phyloP scores from a whole-genome alignment of 2,797 vertebrate species.

The Lacerta agilis region DNA sequence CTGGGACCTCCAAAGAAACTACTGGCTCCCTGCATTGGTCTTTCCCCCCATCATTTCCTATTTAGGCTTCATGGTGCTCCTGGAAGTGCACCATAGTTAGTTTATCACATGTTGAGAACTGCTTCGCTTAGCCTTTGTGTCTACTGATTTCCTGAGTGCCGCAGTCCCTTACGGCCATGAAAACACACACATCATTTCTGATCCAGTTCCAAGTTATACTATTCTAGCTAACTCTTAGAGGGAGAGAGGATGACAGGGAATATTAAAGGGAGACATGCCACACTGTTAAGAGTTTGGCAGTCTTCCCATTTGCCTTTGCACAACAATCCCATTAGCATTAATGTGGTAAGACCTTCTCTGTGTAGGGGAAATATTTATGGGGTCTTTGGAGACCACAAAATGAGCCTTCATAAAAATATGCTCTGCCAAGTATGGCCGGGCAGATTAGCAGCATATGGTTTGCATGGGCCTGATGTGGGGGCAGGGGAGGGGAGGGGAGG shows the following conservation, averaged over 20 bases:
- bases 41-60: not conserved
- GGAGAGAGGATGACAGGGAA: slow-evolving; percentile 3
- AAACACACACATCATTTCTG: slow-evolving; percentile 22
- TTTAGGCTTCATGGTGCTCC: not conserved
- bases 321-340: slow-evolving; percentile 49
- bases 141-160: slow-evolving; percentile 50
- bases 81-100: not conserved
- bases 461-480: slow-evolving; percentile 62
- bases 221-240: not conserved
- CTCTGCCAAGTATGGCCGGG: slow-evolving; percentile 70
- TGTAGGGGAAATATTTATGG: slow-evolving; percentile 68
- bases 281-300: slow-evolving; percentile 38
- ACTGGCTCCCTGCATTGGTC: no score
- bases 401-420: slow-evolving; percentile 50
- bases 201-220: slow-evolving; percentile 35
- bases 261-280: slow-evolving; percentile 31
- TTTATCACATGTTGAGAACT: no score
- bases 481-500: not conserved
- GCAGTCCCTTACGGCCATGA: slow-evolving; percentile 54
- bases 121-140: slow-evolving; percentile 42
- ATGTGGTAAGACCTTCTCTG: slow-evolving; percentile 26
- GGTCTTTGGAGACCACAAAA: slow-evolving; percentile 80
- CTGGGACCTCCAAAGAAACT: not conserved
- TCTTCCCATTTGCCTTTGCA: slow-evolving; percentile 33
- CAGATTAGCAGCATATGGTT: slow-evolving; percentile 79